Conservation (phyloP, 2,797 vertebrate genomes). For the Momotus momota region DNA sequence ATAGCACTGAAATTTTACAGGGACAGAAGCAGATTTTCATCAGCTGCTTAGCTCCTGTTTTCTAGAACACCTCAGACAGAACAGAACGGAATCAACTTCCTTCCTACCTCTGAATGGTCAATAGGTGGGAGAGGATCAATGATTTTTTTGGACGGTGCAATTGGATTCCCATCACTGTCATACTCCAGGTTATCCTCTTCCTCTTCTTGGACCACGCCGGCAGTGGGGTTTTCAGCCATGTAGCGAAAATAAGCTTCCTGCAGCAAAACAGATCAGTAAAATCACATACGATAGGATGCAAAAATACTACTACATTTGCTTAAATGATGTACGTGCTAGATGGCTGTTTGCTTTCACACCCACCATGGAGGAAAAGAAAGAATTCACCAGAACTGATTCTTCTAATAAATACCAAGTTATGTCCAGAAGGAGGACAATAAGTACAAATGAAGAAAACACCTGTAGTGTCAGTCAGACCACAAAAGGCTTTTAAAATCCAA, state of each 20-base stretch:
- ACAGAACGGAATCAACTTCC: not conserved
- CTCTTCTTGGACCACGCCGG: constrained; percentile 92
- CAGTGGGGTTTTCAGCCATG: constrained; percentile 99
- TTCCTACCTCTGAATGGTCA: constrained; percentile 93
- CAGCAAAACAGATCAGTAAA: constrained; percentile 81
- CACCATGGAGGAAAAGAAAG: constrained; percentile 18
- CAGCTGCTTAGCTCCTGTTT: not conserved
- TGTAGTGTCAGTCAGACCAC: not conserved
- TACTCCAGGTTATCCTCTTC: constrained; percentile 97
- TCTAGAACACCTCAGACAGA: not conserved
- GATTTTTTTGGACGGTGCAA: constrained; percentile 91
- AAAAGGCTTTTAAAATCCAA: not conserved
- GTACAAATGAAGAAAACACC: constrained; percentile 23
- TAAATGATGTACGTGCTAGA: not conserved
- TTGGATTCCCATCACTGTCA: constrained; percentile 97
- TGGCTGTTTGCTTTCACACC: constrained; percentile 44
- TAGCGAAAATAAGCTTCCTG: constrained; percentile 99
- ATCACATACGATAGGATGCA: constrained; percentile 48
- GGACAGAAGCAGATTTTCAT: not conserved
- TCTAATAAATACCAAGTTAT: constrained; percentile 16
- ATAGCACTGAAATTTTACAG: not conserved
- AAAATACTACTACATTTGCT: not conserved
- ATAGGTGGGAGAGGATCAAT: constrained; percentile 96
- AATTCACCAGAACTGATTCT: constrained; percentile 41
- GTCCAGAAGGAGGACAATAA: not conserved